A percentile compares a stretch with the other conserved stretches of the same genome.
Evolutionary conservation across 2,888 invertebrate species (phyloP).

Genomic region (Teinopalpus imperialis): DNA sequence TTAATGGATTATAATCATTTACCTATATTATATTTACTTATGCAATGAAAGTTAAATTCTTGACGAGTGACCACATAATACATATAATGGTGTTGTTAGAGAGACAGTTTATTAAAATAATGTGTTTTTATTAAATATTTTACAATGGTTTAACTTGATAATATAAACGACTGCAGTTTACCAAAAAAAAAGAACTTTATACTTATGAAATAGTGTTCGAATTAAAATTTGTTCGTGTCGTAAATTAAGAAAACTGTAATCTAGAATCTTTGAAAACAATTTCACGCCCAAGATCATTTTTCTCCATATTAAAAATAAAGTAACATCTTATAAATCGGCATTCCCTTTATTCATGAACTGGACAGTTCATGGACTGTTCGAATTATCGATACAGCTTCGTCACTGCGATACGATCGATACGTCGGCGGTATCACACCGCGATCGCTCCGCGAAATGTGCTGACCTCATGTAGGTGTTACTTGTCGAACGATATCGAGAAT

Average conservation of each 20-base stretch:
- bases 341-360: constrained; percentile 58
- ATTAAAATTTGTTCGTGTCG: too few relatives aligned
- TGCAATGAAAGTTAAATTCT: too few relatives aligned
- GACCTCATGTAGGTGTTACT: constrained; percentile 73
- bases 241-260: too few relatives aligned
- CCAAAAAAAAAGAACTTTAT: background rate
- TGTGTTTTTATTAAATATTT: constrained; percentile 1
- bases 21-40: too few relatives aligned
- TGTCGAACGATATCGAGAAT: constrained; percentile 54
- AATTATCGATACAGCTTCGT: constrained; percentile 70
- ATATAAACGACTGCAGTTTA: too few relatives aligned
- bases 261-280: too few relatives aligned
- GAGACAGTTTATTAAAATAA: constrained; percentile 13
- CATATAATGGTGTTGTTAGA: constrained; percentile 22
- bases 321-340: constrained; percentile 51
- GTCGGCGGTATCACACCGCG: constrained; percentile 74
- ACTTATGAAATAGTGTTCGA: background rate
- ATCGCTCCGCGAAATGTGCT: constrained; percentile 73
- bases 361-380: constrained; percentile 66
- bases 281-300: too few relatives aligned
- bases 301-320: too few relatives aligned
- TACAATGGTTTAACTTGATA: background rate
- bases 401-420: constrained; percentile 75
- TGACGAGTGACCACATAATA: constrained; percentile 27
- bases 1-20: too few relatives aligned